phyloP scores from a whole-genome alignment of 2,888 invertebrate species.

The Sycophila texana region DNA sequence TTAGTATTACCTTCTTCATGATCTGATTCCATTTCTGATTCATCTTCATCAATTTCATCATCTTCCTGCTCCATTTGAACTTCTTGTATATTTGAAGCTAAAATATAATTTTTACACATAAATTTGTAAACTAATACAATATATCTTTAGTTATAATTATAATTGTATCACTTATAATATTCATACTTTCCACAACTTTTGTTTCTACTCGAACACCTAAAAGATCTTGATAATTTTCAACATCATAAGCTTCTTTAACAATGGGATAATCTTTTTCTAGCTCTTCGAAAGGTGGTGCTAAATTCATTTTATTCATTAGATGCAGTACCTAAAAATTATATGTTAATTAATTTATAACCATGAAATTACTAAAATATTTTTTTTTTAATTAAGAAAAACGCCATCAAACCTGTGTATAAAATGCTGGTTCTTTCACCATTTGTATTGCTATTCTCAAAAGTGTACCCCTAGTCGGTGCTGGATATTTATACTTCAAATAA shows the following conservation, averaged over 20 bases:
- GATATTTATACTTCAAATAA: conserved; percentile 88
- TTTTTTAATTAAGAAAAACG: not conserved
- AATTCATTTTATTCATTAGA: conserved; percentile 96
- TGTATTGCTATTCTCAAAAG: conserved; percentile 87
- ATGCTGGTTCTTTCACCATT: conserved; percentile 85
- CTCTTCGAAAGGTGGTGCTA: conserved; percentile 88
- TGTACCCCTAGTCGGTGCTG: conserved; percentile 84
- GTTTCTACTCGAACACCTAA: conserved; percentile 63
- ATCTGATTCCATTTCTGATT: conserved; percentile 83
- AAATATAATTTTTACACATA: not conserved
- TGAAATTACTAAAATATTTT: not conserved
- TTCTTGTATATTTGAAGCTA: conserved; percentile 1
- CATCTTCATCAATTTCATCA: conserved; percentile 71
- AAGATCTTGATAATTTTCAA: conserved; percentile 69
- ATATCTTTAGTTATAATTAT: not conserved
- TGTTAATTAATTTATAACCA: not conserved
- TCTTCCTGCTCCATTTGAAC: conserved; percentile 43
- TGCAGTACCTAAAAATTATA: conserved; percentile 81
- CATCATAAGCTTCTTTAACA: conserved; percentile 69
- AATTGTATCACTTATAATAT: conserved; percentile 21
- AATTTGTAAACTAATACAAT: not conserved
- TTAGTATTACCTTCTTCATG: conserved; percentile 73
- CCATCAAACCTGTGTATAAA: conserved; percentile 80
- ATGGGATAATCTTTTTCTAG: conserved; percentile 73
- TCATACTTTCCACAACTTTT: conserved; percentile 60